A percentile compares a stretch with the other conserved stretches of the same genome.
Conservation (phyloP, 2,797 vertebrate genomes). For the Spinus olivaceus region DNA sequence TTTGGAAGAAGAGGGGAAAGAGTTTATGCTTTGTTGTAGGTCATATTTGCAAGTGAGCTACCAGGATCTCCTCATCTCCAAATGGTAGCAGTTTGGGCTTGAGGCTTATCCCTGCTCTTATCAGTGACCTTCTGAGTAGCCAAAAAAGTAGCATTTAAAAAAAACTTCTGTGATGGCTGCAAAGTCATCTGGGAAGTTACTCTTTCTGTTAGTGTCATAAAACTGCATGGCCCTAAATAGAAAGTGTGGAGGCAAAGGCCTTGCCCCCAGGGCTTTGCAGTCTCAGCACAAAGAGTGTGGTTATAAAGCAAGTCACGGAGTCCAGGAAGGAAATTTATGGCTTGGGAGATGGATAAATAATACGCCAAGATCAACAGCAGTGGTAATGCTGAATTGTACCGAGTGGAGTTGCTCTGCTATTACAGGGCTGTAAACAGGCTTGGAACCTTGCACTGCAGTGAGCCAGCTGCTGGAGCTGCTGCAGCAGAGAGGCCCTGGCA, state of each 20-base stretch:
- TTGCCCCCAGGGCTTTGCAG: background rate
- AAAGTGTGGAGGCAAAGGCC: conserved; percentile 27
- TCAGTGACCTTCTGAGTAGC: background rate
- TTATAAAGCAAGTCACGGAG: conserved; percentile 2
- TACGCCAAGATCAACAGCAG: conserved; percentile 21
- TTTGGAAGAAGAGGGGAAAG: background rate
- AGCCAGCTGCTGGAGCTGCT: background rate
- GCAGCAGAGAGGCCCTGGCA: background rate
- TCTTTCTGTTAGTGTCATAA: conserved; percentile 18
- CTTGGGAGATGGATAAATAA: conserved; percentile 35
- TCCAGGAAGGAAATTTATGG: conserved; percentile 28
- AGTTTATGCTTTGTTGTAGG: background rate
- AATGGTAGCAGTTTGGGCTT: background rate
- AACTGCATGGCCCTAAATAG: conserved; percentile 33
- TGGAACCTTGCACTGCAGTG: background rate
- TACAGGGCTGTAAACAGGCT: background rate
- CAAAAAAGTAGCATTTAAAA: background rate
- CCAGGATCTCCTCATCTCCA: background rate
- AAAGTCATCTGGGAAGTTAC: conserved; percentile 27
- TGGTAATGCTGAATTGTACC: background rate
- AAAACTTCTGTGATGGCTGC: background rate
- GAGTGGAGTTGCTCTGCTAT: background rate
- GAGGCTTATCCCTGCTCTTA: conserved; percentile 5
- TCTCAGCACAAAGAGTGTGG: background rate
- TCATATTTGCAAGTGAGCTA: background rate